A percentile compares a stretch with the other conserved stretches of the same genome.
phyloP scores from a whole-genome alignment of 2,888 invertebrate genomes.

The Heliconius ismenius region DNA sequence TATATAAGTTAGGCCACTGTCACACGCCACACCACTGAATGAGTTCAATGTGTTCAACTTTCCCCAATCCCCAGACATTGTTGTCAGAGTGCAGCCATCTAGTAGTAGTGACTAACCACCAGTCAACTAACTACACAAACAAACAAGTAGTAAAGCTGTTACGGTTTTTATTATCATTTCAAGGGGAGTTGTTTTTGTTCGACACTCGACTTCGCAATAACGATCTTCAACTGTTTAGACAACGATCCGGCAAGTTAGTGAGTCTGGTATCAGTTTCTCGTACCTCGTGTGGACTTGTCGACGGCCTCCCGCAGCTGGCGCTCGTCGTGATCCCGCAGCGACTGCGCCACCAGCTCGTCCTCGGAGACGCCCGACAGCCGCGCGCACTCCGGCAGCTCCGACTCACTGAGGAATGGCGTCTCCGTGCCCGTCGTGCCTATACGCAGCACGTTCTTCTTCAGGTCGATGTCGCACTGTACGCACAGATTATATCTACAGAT shows the following conservation, averaged over 20 bases:
- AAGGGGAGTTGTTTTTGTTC: conserved; percentile 10
- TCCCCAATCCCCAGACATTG: background rate
- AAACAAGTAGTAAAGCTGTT: background rate
- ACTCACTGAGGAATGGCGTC: conserved; percentile 92
- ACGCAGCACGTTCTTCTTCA: conserved; percentile 91
- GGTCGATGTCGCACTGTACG: conserved; percentile 93
- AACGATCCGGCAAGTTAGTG: too few relatives aligned
- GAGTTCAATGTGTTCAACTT: background rate
- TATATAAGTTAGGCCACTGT: too few relatives aligned
- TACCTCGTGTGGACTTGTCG: conserved; percentile 85
- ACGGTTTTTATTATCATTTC: conserved; percentile 26
- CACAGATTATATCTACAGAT: background rate
- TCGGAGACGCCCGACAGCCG: conserved; percentile 87
- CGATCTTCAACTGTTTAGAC: background rate
- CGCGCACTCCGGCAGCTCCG: conserved; percentile 86
- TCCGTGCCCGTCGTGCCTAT: conserved; percentile 97
- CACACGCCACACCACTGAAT: too few relatives aligned
- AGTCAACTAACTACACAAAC: background rate
- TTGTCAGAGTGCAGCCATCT: background rate
- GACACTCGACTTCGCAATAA: background rate
- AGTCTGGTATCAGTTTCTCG: conserved; percentile 59
- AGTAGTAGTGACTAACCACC: background rate
- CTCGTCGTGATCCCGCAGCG: conserved; percentile 83
- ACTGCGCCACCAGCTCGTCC: conserved; percentile 80
- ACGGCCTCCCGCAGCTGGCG: conserved; percentile 86